phyloP scores from a whole-genome alignment of 2,113 vertebrate genomes.

The Cochlearius cochlearius region DNA sequence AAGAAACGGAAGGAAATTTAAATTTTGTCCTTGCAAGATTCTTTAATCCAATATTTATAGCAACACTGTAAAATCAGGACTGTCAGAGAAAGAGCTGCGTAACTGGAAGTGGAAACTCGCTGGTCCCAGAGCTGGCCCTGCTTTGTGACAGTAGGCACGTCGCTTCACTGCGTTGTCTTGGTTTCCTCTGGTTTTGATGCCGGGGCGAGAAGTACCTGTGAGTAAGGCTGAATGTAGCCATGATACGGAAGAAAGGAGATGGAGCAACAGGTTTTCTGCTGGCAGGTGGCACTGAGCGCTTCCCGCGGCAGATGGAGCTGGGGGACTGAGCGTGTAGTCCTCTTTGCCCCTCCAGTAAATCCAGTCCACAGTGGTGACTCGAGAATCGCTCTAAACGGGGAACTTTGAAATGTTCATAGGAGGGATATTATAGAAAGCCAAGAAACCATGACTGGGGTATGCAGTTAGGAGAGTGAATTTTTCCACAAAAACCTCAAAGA shows the following conservation, averaged over 20 bases:
- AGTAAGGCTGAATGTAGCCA: too few species aligned
- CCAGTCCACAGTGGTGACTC: not conserved
- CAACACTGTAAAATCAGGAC: not conserved
- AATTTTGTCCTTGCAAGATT: not conserved
- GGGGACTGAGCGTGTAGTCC: not conserved
- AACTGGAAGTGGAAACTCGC: not conserved
- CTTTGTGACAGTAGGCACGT: not conserved
- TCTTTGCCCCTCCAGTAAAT: not conserved
- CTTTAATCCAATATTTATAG: not conserved
- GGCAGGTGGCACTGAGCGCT: not conserved
- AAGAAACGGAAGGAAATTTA: not conserved
- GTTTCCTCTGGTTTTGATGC: not conserved
- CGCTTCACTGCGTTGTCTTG: accelerated
- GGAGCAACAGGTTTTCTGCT: not conserved
- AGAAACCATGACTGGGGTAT: not conserved
- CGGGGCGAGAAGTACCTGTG: not conserved
- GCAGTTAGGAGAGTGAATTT: not conserved
- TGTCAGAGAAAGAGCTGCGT: not conserved
- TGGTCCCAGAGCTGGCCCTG: not conserved
- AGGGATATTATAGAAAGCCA: not conserved
- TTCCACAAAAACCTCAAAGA: not conserved
- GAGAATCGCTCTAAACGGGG: not conserved
- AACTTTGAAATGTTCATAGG: not conserved
- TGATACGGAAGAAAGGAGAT: accelerated
- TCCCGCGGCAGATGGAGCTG: not conserved